A percentile compares a stretch with the other conserved stretches of the same genome.
Conservation (phyloP, 2,797 vertebrate species). For the Cheirogaleus major region DNA sequence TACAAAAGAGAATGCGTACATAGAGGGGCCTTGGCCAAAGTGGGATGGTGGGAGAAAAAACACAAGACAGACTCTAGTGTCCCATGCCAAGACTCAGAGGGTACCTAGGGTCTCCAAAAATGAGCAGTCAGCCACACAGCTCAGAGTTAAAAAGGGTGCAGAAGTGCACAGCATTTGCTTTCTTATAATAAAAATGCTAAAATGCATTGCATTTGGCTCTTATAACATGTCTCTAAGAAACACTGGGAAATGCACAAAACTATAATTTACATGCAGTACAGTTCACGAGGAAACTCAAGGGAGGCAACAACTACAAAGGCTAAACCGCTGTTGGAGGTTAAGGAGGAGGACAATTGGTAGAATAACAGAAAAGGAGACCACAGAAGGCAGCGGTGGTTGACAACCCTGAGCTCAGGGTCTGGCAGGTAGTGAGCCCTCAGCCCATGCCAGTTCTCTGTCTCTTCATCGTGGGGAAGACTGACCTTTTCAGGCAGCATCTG, state of each 20-base stretch:
- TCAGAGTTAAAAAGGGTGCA: background rate
- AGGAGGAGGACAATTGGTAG: background rate
- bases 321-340: background rate
- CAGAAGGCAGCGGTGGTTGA: background rate
- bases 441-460: background rate
- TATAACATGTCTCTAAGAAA: background rate
- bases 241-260: background rate
- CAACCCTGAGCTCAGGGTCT: background rate
- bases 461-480: background rate
- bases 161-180: background rate
- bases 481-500: background rate
- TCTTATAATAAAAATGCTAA: background rate
- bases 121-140: background rate
- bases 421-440: accelerated
- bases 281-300: background rate
- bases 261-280: background rate
- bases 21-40: background rate
- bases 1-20: background rate
- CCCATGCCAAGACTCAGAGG: background rate
- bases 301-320: background rate
- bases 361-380: background rate
- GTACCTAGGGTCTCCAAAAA: background rate
- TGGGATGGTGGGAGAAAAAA: background rate
- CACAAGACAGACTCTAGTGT: background rate
- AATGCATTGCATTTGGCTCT: background rate